A percentile compares a stretch with the other conserved stretches of the same genome.
Evolutionary conservation across 2,113 vertebrate species (phyloP).

Genomic region (Heloderma charlesbogerti): DNA sequence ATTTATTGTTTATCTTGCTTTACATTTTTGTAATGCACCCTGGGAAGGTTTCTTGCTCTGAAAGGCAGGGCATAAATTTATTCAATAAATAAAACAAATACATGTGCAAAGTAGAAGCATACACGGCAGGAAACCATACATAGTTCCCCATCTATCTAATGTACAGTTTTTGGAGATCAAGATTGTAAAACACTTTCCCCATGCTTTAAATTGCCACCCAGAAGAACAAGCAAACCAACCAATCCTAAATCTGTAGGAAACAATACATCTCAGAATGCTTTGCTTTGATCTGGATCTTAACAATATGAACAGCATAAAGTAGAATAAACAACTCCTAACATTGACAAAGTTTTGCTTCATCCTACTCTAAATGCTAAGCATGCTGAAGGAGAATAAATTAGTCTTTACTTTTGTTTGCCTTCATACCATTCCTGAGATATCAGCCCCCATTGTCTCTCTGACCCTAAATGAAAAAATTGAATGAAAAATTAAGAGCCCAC

Average conservation of each 20-base stretch:
- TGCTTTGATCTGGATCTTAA: background rate
- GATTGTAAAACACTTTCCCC: background rate
- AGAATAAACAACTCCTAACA: background rate
- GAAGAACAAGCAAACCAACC: background rate
- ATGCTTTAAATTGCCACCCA: background rate
- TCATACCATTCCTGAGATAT: background rate
- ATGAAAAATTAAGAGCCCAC: background rate
- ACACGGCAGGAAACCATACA: background rate
- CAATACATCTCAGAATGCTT: background rate
- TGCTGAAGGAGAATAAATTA: background rate
- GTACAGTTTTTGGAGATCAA: background rate
- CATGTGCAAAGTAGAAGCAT: background rate
- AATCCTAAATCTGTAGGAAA: background rate
- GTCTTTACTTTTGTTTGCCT: background rate
- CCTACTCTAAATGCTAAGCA: background rate
- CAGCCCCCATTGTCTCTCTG: background rate
- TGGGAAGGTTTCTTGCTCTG: background rate
- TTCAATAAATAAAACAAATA: background rate
- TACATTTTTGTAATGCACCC: background rate
- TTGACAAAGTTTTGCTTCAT: background rate
- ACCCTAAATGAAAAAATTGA: slow-evolving; percentile 6
- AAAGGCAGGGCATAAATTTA: background rate
- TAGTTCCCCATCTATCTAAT: background rate
- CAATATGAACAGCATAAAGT: background rate
- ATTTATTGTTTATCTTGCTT: background rate